Evolutionary conservation across 2,797 vertebrate species (phyloP).

Genomic region (Lepilemur ruficaudatus): DNA sequence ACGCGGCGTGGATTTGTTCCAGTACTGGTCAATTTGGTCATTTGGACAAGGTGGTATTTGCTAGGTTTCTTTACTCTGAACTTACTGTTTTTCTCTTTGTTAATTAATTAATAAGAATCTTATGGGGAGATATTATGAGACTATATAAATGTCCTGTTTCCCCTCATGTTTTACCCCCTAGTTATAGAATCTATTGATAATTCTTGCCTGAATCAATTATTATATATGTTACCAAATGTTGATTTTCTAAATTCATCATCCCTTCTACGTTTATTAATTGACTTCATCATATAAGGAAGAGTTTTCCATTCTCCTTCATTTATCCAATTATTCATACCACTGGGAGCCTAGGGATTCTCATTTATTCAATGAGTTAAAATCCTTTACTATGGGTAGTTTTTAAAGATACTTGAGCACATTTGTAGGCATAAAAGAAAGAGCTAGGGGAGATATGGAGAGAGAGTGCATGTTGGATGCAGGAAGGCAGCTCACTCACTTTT

Average conservation of each 20-base stretch:
- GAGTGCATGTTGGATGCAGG: neutral
- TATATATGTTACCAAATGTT: neutral
- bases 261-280: neutral
- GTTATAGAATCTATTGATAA: neutral
- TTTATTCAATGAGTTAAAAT: conserved; percentile 15
- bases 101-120: conserved; percentile 29
- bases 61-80: neutral
- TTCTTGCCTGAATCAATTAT: neutral
- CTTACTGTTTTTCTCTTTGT: neutral
- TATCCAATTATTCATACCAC: neutral
- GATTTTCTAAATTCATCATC: conserved; percentile 36
- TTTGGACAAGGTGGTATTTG: neutral
- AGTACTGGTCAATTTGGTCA: neutral
- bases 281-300: neutral
- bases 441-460: neutral
- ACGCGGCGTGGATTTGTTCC: neutral
- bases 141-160: neutral
- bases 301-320: neutral
- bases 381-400: neutral
- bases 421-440: neutral
- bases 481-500: neutral
- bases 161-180: neutral
- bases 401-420: neutral
- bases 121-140: neutral
- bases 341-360: neutral